Percentiles rank a stretch among this genome's conserved stretches.
Conservation (phyloP, 2,888 invertebrate species). For the Ophion costatus region DNA sequence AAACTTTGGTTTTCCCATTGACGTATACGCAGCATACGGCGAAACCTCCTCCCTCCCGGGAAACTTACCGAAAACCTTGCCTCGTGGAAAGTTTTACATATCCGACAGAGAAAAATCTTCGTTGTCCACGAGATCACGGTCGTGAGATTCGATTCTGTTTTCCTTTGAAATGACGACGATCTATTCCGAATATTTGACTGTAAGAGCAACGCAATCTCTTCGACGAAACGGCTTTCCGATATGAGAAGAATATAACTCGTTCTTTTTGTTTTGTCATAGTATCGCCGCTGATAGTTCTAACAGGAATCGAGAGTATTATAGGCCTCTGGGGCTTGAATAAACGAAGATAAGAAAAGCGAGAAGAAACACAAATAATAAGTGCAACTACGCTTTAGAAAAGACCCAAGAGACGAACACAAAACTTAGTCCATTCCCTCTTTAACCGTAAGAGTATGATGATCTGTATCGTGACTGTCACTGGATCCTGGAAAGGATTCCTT, state of each 20-base stretch:
- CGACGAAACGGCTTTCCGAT: slow-evolving; percentile 32
- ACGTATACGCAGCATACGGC: not conserved
- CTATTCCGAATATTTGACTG: slow-evolving; percentile 42
- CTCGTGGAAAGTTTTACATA: slow-evolving; percentile 52
- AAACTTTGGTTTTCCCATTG: not conserved
- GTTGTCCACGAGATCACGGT: slow-evolving; percentile 24
- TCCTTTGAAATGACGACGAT: slow-evolving; percentile 42
- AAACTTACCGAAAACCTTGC: not conserved
- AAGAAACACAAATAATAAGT: slow-evolving; percentile 6
- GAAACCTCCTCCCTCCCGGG: not conserved
- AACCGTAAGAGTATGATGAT: slow-evolving; percentile 46
- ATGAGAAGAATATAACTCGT: slow-evolving; percentile 25
- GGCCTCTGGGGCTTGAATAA: slow-evolving; percentile 23
- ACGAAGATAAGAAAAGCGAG: not conserved
- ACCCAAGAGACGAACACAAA: slow-evolving; percentile 34
- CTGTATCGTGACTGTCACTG: slow-evolving; percentile 35
- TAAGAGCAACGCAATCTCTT: slow-evolving; percentile 27
- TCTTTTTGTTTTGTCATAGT: slow-evolving; percentile 27
- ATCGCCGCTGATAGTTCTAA: slow-evolving; percentile 42
- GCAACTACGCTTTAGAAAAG: slow-evolving; percentile 34
- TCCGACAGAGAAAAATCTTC: slow-evolving; percentile 32
- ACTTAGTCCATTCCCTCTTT: slow-evolving; percentile 65
- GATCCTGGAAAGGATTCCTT: slow-evolving; percentile 26
- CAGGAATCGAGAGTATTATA: slow-evolving; percentile 44
- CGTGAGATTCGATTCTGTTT: slow-evolving; percentile 26